phyloP scores from a whole-genome alignment of 2,113 vertebrate species.

The Protobothrops flavoviridis region DNA sequence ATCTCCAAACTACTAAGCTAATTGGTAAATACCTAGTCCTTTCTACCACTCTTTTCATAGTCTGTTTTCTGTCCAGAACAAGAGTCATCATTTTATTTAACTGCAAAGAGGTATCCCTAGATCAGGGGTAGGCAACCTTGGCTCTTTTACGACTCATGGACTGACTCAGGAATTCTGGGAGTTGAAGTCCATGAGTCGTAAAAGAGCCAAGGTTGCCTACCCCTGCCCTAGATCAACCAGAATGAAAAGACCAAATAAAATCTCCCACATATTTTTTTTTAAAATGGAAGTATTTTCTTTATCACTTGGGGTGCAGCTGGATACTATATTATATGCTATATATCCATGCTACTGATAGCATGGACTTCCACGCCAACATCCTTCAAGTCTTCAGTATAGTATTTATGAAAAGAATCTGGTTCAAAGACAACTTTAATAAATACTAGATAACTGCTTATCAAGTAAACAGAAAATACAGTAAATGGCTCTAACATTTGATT shows the following conservation, averaged over 20 bases:
- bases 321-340: not conserved
- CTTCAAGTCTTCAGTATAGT: not conserved
- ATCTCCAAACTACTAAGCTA: constrained; percentile 62
- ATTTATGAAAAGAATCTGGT: not conserved
- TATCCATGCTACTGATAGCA: too few relatives aligned
- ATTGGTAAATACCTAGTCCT: constrained; percentile 47
- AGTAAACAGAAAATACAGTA: not conserved
- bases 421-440: not conserved
- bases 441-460: not conserved
- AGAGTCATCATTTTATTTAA: constrained; percentile 5
- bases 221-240: not conserved
- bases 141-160: too few relatives aligned
- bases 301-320: too few relatives aligned
- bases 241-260: not conserved
- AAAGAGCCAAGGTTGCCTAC: too few relatives aligned
- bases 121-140: too few relatives aligned
- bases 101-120: not conserved
- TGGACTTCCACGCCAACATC: not conserved
- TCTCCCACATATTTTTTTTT: not conserved
- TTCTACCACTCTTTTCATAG: constrained; percentile 39
- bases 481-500: not conserved
- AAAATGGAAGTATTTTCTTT: not conserved
- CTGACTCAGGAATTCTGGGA: too few relatives aligned
- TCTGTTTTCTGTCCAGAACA: constrained; percentile 38
- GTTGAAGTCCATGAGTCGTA: too few relatives aligned